These are phyloP conservation scores for Sinohyriopsis cumingii DNA, from an alignment of 2,888 invertebrate genomes.

Conservation along the genomic window DNA sequence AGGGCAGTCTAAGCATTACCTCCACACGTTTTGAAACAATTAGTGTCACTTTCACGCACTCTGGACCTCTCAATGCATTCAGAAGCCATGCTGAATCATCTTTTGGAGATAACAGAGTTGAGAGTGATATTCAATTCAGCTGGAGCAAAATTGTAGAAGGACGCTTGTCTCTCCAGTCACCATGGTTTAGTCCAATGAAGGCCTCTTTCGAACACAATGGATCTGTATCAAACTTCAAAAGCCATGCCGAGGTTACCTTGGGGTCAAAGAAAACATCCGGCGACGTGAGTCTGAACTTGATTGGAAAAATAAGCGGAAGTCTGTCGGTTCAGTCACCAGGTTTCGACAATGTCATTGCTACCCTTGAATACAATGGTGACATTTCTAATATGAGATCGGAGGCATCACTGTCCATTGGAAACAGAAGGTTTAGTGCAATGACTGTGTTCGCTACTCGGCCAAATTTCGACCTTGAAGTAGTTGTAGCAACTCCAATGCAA, in stretches of 20 bases:
- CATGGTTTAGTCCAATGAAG: constrained; percentile 14
- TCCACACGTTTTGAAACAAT: constrained; percentile 38
- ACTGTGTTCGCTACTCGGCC: too few species aligned
- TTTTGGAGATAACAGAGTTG: too few species aligned
- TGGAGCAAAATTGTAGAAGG: constrained; percentile 7
- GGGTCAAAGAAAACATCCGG: constrained; percentile 32
- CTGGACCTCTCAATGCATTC: neutral
- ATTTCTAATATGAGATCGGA: too few species aligned
- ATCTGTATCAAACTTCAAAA: constrained; percentile 15
- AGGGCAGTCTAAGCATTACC: constrained; percentile 38
- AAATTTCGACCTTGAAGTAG: too few species aligned
- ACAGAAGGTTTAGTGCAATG: too few species aligned
- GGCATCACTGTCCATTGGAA: too few species aligned
- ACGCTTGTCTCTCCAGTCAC: constrained; percentile 14
- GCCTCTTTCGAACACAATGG: constrained; percentile 27
- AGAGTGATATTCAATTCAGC: too few species aligned
- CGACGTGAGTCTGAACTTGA: constrained; percentile 15
- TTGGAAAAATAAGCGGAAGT: too few species aligned
- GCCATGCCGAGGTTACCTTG: constrained; percentile 16
- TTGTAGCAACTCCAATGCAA: too few species aligned
- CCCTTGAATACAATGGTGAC: too few species aligned
- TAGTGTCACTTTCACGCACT: constrained; percentile 22
- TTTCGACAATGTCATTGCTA: too few species aligned
- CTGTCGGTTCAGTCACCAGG: too few species aligned
- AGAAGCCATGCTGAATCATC: neutral